Base-by-base conservation (phyloP, 2,113 vertebrate species). In the Nesospiza acunhae region DNA sequence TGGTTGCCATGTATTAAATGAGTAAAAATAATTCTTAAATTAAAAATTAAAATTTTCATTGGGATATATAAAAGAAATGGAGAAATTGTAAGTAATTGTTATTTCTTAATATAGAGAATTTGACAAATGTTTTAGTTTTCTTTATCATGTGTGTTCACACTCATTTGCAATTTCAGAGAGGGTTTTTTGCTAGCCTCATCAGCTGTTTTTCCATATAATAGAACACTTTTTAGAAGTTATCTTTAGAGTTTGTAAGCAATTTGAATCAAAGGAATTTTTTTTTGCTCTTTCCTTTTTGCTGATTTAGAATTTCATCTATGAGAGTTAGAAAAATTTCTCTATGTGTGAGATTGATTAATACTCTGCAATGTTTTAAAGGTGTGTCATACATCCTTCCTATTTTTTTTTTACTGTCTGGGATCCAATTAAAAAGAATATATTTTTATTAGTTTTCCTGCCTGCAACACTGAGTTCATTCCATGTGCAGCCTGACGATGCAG, bases 281-380 rank as follows among this genome's bases (percentile, higher is more conserved):
- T 35, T 72, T 49, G 8, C 44, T 63, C 15, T 62, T 81, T 11
- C 3, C 7, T 69, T 93, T 80, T 80, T 77, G 39, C 30, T 67
- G 47, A 77, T 90, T 90, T 87, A 14, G 84, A 81, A 90, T 70
- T 67, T 18, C 35, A 28, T 62, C 37, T 87, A 14, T 77, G 35
- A 74, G 42, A 70, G 12, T 41, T 56, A 30, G 6, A 63, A 50
- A 62, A 67, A 74, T 55, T 82, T 68, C n/a, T 41, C 8, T 23
- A 0, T 37, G 15, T 59, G 4, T 47, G 35, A 62, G 16, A 42
- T 35, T 55, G 68, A 55, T 78, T 49, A 31, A 68, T 53, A 60
- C 31, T 82, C 62, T 58, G 20, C 0, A 7, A 0, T 39, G 6
- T 37, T 68, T 72, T 56, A 46, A 64, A 87, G 37, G 9, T 66